Base-by-base conservation (phyloP, 2,113 vertebrate species). In the Rhagologus leucostigma region DNA sequence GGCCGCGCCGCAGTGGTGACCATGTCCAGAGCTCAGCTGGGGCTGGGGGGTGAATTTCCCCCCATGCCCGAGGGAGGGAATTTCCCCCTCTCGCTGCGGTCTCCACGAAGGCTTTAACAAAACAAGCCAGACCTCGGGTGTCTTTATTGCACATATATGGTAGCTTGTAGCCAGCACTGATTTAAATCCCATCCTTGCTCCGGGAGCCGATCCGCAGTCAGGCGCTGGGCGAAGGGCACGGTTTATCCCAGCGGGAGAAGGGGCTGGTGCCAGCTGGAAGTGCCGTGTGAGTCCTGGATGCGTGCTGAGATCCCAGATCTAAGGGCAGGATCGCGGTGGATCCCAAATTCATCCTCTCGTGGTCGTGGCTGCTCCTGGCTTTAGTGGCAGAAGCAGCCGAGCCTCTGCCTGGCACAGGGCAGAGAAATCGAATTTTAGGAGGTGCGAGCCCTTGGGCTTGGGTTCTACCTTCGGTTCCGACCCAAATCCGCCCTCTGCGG, bases 121-220 rank as follows among this genome's bases (percentile, higher is more conserved):
- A 91, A 83, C 93, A 87, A 24, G 63, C 15, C 44, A 65, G 92
- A 69, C 74, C 95, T 85, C 75, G 24, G 62, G 52, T 91, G 93
- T 92, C 89, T 91, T 55, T 90, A 96, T 97, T 96, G 95, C 96
- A 75, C 95, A 91, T 96, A 96, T 96, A 96, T 96, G 96, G 93
- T 95, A 94, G 95, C 89, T 96, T 87, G 95, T 30, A 87, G 94
- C 96, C 91, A 32, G 93, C 93, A 14, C 91, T 37, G 91, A n/a
- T 79, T 87, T 76, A 95, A 97, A 97, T 91, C 96, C 89, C 32
- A 65, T 63, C 59, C 16, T 59, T 3, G 89, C 91, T 89, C 30
- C 30, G 37, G 60, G 64, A 95, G 80, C 95, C 91, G 67, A 47
- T 30, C 86, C 77, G 20, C 80, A 24, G 7, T 26, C 82, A 10